A percentile compares a stretch with the other conserved stretches of the same genome.
Evolutionary conservation across 2,113 vertebrate species (phyloP).

Genomic region (Eublepharis macularius): DNA sequence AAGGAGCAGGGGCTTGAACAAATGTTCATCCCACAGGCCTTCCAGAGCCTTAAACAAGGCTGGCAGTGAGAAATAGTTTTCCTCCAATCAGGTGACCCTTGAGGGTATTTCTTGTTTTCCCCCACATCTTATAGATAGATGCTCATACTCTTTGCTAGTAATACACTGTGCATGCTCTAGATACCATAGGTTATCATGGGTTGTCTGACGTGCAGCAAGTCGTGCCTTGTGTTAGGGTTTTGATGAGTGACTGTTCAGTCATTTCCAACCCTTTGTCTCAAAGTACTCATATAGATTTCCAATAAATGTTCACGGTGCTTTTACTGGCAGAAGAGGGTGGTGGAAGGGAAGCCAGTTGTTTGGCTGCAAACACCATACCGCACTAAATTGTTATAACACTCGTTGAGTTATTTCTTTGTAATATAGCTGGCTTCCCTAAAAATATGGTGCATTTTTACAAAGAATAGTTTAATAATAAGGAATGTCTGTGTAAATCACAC

Average conservation of each 20-base stretch:
- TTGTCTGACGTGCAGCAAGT: background rate
- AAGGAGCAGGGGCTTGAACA: no score
- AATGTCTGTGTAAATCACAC: conserved; percentile 1
- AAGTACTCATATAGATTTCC: conserved; percentile 8
- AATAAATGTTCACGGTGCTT: conserved; percentile 1
- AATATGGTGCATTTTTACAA: background rate
- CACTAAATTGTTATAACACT: background rate
- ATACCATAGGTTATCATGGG: no score
- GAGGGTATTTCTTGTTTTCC: no score
- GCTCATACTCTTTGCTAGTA: no score
- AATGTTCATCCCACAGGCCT: no score
- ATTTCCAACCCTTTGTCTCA: background rate
- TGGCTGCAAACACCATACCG: background rate
- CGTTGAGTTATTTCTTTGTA: background rate
- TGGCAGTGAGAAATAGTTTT: no score
- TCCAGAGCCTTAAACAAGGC: no score
- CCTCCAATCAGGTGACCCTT: no score
- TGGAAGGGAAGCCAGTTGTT: background rate
- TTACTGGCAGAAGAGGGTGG: background rate
- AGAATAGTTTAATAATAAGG: background rate
- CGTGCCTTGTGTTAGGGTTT: background rate
- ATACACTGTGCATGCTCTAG: no score
- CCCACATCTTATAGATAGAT: no score
- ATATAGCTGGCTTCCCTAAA: background rate
- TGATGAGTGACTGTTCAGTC: conserved; percentile 1